Conservation (phyloP, 2,113 vertebrate species). For the Esox niger region DNA sequence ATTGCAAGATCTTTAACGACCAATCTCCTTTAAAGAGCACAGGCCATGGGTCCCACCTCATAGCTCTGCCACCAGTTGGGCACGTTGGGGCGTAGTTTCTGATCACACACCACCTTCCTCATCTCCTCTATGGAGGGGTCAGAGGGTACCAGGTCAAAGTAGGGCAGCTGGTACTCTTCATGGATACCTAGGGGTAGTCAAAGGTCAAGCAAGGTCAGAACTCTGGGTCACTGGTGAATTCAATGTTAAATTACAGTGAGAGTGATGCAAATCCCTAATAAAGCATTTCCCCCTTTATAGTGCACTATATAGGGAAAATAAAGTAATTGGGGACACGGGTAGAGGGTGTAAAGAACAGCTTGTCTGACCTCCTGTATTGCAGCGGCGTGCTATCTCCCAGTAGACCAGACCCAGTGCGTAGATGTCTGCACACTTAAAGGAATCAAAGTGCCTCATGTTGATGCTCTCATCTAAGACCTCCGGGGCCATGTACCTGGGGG, state of each 20-base stretch:
- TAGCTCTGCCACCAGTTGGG: slow-evolving; percentile 98
- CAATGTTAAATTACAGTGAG: neutral
- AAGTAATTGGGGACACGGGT: neutral
- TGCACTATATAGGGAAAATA: neutral
- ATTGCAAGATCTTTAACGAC: no score
- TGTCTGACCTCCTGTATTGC: slow-evolving; percentile 85
- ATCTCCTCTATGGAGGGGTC: slow-evolving; percentile 97
- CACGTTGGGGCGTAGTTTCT: slow-evolving; percentile 89
- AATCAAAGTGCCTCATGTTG: slow-evolving; percentile 97
- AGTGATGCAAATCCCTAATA: no score
- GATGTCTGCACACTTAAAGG: slow-evolving; percentile 95
- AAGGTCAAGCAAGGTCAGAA: slow-evolving; percentile 1
- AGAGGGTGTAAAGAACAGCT: slow-evolving; percentile 5
- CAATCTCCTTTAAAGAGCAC: no score
- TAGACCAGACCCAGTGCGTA: slow-evolving; percentile 93
- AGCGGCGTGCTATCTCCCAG: slow-evolving; percentile 94
- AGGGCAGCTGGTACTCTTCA: slow-evolving; percentile 95
- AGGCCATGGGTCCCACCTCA: slow-evolving; percentile 72
- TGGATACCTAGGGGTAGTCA: slow-evolving; percentile 78
- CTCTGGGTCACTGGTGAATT: slow-evolving; percentile 1
- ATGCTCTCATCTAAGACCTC: slow-evolving; percentile 95
- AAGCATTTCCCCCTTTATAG: no score
- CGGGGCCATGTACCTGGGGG: slow-evolving; percentile 91
- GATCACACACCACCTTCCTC: slow-evolving; percentile 94
- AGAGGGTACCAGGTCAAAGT: slow-evolving; percentile 92